Evolutionary conservation across 1,140 invertebrate species (phyloP).

Genomic region (Teleogryllus occipitalis): DNA sequence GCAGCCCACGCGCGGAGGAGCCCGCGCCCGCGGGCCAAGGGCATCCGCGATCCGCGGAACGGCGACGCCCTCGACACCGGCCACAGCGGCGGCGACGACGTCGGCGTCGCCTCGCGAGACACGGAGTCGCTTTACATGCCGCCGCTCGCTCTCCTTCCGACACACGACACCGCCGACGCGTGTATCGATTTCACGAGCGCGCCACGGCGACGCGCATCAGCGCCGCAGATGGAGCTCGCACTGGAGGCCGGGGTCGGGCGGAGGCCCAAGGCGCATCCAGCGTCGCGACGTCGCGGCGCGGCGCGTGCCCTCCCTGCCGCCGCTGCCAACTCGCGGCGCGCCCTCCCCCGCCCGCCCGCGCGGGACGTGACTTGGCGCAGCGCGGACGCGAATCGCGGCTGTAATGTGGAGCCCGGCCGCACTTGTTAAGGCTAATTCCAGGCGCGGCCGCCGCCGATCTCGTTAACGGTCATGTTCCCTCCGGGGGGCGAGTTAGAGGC

Average conservation of each 20-base stretch:
- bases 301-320: background rate
- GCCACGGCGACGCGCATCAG: background rate
- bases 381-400: background rate
- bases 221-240: background rate
- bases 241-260: background rate
- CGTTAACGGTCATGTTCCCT: too few relatives aligned
- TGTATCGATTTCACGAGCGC: too few relatives aligned
- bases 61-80: background rate
- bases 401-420: background rate
- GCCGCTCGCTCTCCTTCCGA: background rate
- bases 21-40: background rate
- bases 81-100: background rate
- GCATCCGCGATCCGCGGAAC: background rate
- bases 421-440: too few relatives aligned
- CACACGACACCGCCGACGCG: background rate
- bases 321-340: background rate
- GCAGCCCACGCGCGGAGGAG: background rate
- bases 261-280: background rate
- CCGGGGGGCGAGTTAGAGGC: too few relatives aligned
- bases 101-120: background rate
- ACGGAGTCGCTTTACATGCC: background rate
- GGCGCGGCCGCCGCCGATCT: too few relatives aligned
- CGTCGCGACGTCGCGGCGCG: too few relatives aligned
- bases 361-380: background rate
- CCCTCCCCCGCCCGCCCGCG: background rate